phyloP scores from a whole-genome alignment of 2,888 invertebrate genomes.

The Calliphora vomitoria region DNA sequence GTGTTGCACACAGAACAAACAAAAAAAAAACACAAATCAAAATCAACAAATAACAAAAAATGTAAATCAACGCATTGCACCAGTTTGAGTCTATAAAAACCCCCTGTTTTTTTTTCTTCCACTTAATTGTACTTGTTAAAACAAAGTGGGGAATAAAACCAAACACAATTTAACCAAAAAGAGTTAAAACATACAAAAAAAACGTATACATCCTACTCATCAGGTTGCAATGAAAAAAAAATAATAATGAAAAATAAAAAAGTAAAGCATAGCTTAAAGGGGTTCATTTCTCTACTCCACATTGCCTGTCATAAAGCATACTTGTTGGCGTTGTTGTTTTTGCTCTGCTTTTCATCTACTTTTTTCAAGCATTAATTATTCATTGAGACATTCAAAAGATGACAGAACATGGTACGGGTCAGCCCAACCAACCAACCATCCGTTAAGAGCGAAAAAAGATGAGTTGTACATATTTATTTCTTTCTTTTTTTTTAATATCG shows the following conservation, averaged over 20 bases:
- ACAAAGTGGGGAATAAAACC: conserved; percentile 42
- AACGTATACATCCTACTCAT: conserved; percentile 30
- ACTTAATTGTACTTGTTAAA: conserved; percentile 32
- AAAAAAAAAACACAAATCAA: conserved; percentile 26
- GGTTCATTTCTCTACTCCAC: conserved; percentile 43
- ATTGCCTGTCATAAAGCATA: conserved; percentile 39
- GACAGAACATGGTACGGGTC: conserved; percentile 59
- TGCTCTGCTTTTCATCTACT: conserved; percentile 16
- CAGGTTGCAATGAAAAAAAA: conserved; percentile 10
- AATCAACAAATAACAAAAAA: conserved; percentile 34
- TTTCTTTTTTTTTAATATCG: conserved; percentile 24
- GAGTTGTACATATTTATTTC: conserved; percentile 24
- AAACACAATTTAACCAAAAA: conserved; percentile 44
- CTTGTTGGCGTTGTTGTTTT: conserved; percentile 53
- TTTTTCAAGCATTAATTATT: conserved; percentile 65
- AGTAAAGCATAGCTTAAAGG: conserved; percentile 62
- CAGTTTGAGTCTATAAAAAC: conserved; percentile 40
- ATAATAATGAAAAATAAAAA: neutral
- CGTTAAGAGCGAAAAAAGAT: conserved; percentile 28
- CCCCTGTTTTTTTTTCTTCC: neutral
- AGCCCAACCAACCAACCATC: conserved; percentile 50
- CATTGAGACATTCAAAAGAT: conserved; percentile 73
- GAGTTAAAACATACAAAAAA: conserved; percentile 16
- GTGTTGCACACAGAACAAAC: conserved; percentile 44
- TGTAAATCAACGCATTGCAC: conserved; percentile 68